Evolutionary conservation across 2,797 vertebrate species (phyloP).

Genomic region (Chloroceryle amazona): DNA sequence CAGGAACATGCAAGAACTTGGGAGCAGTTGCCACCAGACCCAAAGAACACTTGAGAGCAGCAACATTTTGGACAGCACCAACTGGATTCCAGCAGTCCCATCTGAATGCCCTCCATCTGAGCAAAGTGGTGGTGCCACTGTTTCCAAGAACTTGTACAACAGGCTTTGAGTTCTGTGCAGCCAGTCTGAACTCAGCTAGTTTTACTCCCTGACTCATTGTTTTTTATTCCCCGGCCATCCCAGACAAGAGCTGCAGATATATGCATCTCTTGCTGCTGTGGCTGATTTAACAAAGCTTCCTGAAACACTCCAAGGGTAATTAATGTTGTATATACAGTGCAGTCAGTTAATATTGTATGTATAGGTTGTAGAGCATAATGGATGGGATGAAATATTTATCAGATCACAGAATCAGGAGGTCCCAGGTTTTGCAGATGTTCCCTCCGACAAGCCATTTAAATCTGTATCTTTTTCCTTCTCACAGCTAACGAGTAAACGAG

Average conservation of each 20-base stretch:
- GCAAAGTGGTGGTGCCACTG: background rate
- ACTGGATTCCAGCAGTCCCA: accelerated
- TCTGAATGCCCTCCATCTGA: background rate
- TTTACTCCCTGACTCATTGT: background rate
- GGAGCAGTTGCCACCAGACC: background rate
- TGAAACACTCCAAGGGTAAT: slow-evolving; percentile 20
- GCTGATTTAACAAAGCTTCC: background rate
- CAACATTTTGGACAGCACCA: background rate
- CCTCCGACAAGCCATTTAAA: slow-evolving; percentile 36
- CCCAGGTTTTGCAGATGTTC: slow-evolving; percentile 40
- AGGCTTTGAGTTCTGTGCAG: background rate
- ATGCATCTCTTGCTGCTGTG: background rate
- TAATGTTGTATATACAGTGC: slow-evolving; percentile 2
- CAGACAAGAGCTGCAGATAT: background rate
- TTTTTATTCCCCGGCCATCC: background rate
- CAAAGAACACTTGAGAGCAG: background rate
- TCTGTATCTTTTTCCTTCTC: slow-evolving; percentile 37
- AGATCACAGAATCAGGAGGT: background rate
- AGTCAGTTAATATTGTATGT: slow-evolving; percentile 13
- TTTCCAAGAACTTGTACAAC: background rate
- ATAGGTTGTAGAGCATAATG: slow-evolving; percentile 3
- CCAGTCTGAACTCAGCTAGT: background rate
- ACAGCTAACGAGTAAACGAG: slow-evolving; percentile 29
- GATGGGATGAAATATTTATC: slow-evolving; percentile 44
- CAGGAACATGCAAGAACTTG: background rate